Evolutionary conservation across 1,140 invertebrate species (phyloP).

Genomic region (Sminthurinus signatus): DNA sequence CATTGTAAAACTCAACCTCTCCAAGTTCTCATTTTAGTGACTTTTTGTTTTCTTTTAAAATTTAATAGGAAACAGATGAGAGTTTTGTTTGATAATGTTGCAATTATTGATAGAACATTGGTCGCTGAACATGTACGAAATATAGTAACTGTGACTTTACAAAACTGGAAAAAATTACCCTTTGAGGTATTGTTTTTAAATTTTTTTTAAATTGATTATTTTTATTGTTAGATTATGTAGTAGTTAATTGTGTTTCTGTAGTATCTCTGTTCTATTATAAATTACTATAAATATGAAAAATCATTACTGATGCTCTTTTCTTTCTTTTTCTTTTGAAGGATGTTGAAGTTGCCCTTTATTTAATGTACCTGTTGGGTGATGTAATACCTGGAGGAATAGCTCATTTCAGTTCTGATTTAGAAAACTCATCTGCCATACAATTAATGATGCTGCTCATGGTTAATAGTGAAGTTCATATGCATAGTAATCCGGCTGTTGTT

Average conservation of each 20-base stretch:
- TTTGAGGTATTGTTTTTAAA: constrained; percentile 40
- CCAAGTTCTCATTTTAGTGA: background rate
- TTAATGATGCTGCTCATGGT: constrained; percentile 51
- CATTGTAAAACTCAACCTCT: no score
- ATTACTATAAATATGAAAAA: no score
- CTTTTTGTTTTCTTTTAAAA: constrained; percentile 3
- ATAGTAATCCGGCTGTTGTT: constrained; percentile 49
- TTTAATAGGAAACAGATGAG: constrained; percentile 53
- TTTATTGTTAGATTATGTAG: background rate
- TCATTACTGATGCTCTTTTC: no score
- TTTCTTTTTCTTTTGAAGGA: constrained; percentile 44
- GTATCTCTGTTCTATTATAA: no score
- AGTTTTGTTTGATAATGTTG: constrained; percentile 54
- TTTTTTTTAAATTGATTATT: background rate
- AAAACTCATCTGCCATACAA: constrained; percentile 43
- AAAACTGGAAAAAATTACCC: constrained; percentile 48
- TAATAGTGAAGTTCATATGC: constrained; percentile 48
- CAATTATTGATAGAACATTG: constrained; percentile 49
- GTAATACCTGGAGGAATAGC: constrained; percentile 49
- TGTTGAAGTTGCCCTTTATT: constrained; percentile 52
- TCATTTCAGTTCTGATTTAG: constrained; percentile 46
- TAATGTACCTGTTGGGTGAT: constrained; percentile 54
- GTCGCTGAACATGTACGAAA: constrained; percentile 49
- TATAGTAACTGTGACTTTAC: constrained; percentile 48
- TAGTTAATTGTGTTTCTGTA: no score